Conservation (phyloP, 2,113 vertebrate genomes). For the Cyprinus carpio region DNA sequence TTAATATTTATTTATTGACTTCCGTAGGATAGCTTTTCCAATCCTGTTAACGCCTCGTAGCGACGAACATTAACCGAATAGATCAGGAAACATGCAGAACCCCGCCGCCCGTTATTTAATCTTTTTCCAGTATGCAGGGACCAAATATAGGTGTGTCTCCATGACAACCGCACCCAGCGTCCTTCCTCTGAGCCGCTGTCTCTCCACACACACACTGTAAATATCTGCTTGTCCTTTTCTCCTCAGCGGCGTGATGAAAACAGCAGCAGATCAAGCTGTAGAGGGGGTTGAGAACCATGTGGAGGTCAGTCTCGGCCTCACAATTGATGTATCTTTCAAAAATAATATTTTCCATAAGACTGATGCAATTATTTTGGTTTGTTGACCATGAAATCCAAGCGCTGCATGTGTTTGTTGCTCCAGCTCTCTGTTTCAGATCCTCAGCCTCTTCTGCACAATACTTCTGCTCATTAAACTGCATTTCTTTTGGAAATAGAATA, state of each 20-base stretch:
- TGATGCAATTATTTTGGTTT: neutral
- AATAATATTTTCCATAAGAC: neutral
- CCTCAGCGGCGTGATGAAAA: constrained; percentile 81
- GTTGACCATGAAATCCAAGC: neutral
- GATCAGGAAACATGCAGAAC: constrained; percentile 52
- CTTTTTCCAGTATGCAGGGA: constrained; percentile 89
- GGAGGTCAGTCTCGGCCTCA: constrained; percentile 76
- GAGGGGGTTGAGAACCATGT: constrained; percentile 85
- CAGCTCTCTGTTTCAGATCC: neutral
- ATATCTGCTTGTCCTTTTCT: constrained; percentile 21
- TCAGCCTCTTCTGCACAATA: neutral
- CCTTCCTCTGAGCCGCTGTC: neutral
- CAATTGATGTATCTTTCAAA: neutral
- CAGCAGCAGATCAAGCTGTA: constrained; percentile 63
- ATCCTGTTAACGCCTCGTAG: neutral
- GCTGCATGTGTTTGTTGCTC: neutral
- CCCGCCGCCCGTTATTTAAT: constrained; percentile 79
- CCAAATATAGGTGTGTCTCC: constrained; percentile 79
- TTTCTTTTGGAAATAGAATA: neutral
- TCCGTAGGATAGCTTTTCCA: no score
- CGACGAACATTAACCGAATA: neutral
- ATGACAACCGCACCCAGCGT: neutral
- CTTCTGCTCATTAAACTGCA: neutral
- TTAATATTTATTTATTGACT: neutral
- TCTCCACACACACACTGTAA: neutral